A percentile compares a stretch with the other conserved stretches of the same genome.
Conservation (phyloP, 2,797 vertebrate species). For the Acrossocheilus fasciatus region DNA sequence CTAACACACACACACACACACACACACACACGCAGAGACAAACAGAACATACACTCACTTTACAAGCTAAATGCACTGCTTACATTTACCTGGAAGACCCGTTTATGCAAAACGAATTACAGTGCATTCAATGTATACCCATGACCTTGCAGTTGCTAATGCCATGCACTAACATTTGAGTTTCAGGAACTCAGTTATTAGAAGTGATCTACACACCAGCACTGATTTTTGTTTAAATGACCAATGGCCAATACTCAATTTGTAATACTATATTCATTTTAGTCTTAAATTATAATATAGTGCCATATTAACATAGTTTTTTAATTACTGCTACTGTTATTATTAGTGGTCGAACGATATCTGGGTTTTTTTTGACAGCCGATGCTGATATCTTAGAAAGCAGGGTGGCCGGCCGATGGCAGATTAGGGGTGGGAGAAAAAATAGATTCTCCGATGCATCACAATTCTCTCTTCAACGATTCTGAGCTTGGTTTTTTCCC, state of each 20-base stretch:
- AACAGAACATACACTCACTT: slow-evolving; percentile 9
- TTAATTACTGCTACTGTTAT: neutral
- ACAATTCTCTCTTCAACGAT: too few species aligned
- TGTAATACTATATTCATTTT: neutral
- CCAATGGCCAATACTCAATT: neutral
- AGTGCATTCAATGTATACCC: neutral
- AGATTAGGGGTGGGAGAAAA: too few species aligned
- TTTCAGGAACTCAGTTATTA: neutral
- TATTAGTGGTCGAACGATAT: neutral
- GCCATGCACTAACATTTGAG: neutral
- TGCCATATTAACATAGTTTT: neutral
- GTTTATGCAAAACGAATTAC: neutral
- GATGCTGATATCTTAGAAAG: too few species aligned
- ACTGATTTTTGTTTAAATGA: neutral
- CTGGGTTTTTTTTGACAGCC: too few species aligned
- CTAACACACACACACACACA: slow-evolving; percentile 1
- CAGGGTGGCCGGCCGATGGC: too few species aligned
- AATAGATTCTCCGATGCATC: too few species aligned
- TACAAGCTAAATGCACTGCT: neutral
- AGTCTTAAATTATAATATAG: neutral
- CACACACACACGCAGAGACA: neutral
- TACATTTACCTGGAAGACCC: neutral
- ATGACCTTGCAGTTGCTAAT: neutral
- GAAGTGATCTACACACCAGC: neutral
- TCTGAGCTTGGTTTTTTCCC: too few species aligned